Conservation (phyloP, 1,140 invertebrate species). For the Lepidurus apus region DNA sequence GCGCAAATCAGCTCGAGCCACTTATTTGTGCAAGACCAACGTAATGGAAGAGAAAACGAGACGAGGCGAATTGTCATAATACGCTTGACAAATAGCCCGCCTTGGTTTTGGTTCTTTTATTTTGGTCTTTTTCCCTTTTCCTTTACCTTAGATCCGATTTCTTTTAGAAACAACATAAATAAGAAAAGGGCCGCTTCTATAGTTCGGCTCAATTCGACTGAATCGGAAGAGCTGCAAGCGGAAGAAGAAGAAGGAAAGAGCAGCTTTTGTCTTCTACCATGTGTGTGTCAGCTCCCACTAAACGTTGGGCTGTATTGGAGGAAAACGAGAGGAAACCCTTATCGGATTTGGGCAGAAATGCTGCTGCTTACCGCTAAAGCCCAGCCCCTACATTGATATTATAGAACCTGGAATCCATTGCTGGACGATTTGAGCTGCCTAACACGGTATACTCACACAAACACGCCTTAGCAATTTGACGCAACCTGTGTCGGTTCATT, state of each 20-base stretch:
- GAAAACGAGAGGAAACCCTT: not conserved
- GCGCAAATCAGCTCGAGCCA: slow-evolving; percentile 17
- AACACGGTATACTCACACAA: too few species aligned
- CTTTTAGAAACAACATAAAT: too few species aligned
- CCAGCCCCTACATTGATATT: not conserved
- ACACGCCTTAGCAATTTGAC: too few species aligned
- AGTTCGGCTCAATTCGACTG: not conserved
- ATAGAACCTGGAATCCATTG: not conserved
- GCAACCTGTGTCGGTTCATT: too few species aligned
- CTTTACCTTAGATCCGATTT: not conserved
- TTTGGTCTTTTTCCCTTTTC: not conserved
- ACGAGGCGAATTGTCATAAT: not conserved
- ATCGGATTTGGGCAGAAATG: not conserved
- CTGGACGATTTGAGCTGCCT: not conserved
- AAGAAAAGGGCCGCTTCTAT: not conserved
- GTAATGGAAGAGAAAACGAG: slow-evolving; percentile 3
- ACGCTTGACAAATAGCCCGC: not conserved
- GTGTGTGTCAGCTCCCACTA: not conserved
- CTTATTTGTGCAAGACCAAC: not conserved
- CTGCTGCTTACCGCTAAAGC: not conserved
- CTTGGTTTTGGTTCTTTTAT: not conserved
- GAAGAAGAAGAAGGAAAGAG: not conserved
- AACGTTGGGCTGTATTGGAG: not conserved
- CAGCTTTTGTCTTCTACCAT: not conserved
- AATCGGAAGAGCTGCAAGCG: not conserved